These are phyloP conservation scores for Eristalinus aeneus DNA, from an alignment of 2,888 invertebrate species.

Conservation along the genomic window DNA sequence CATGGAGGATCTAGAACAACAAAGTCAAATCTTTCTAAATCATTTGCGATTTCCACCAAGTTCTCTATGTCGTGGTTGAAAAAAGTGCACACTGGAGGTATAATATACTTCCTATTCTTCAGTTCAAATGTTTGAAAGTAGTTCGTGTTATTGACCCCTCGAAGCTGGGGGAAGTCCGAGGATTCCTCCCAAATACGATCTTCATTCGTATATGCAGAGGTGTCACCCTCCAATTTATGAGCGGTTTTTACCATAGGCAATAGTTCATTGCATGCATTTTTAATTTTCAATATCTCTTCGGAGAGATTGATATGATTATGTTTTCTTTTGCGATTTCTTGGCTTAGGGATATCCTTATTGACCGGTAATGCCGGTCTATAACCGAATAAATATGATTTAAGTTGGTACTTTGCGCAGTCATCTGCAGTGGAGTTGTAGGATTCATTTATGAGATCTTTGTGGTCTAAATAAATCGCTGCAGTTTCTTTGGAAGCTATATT, in stretches of 20 bases:
- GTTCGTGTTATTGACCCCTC: conserved; percentile 84
- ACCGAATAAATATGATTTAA: conserved; percentile 75
- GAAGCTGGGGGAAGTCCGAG: conserved; percentile 77
- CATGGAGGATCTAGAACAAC: conserved; percentile 97
- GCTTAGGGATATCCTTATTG: not conserved
- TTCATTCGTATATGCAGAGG: conserved; percentile 21
- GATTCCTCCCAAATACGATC: conserved; percentile 76
- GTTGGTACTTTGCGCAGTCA: conserved; percentile 42
- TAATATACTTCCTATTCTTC: conserved; percentile 82
- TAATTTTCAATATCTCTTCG: not conserved
- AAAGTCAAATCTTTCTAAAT: conserved; percentile 86
- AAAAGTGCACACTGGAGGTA: conserved; percentile 86
- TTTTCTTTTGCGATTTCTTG: conserved; percentile 55
- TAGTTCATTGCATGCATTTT: not conserved
- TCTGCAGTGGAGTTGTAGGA: conserved; percentile 58
- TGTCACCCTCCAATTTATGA: not conserved
- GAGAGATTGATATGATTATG: not conserved
- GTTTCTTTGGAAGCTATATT: not conserved
- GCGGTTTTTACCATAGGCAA: conserved; percentile 6
- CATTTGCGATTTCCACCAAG: conserved; percentile 82
- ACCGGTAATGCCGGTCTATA: conserved; percentile 66
- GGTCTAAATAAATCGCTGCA: conserved; percentile 74
- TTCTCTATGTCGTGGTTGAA: conserved; percentile 85
- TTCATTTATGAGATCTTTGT: conserved; percentile 74
- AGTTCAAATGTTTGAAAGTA: conserved; percentile 82